These are phyloP conservation scores for Gortyna flavago DNA, from an alignment of 2,888 invertebrate genomes.

Conservation along the genomic window DNA sequence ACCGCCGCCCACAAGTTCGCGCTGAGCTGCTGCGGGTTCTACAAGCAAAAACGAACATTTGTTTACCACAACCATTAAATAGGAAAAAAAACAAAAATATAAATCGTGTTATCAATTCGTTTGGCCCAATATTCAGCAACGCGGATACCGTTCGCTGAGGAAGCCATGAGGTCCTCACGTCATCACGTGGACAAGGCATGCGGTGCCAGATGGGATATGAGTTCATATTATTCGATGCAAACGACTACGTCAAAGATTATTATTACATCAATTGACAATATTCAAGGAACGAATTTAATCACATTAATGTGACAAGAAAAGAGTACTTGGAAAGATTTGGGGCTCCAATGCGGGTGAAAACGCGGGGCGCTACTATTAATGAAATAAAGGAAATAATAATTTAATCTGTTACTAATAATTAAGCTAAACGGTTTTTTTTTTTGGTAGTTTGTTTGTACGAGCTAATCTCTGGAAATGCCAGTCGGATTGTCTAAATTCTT, in stretches of 20 bases:
- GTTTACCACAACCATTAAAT: neutral
- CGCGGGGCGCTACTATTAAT: too few species aligned
- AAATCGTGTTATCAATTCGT: neutral
- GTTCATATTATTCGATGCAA: neutral
- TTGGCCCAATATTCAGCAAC: neutral
- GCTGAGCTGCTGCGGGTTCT: conserved; percentile 97
- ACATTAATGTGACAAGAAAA: neutral
- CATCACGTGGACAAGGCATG: neutral
- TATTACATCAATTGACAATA: neutral
- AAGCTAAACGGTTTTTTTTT: too few species aligned
- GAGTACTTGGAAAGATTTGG: neutral
- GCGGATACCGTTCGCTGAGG: too few species aligned
- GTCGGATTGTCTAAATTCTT: too few species aligned
- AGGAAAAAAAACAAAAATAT: neutral
- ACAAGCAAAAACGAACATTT: conserved; percentile 3
- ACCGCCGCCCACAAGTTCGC: conserved; percentile 99
- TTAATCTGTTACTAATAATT: too few species aligned
- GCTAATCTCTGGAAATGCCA: too few species aligned
- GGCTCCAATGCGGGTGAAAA: too few species aligned
- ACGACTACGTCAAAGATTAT: neutral
- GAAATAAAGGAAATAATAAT: too few species aligned
- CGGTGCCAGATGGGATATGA: too few species aligned
- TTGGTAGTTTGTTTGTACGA: too few species aligned
- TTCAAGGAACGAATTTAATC: neutral
- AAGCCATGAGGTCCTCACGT: neutral